Evolutionary conservation across 1,140 invertebrate genomes (phyloP), one percentile per base, ranked within the genome.

Genomic region (Megalonaias nervosa): DNA sequence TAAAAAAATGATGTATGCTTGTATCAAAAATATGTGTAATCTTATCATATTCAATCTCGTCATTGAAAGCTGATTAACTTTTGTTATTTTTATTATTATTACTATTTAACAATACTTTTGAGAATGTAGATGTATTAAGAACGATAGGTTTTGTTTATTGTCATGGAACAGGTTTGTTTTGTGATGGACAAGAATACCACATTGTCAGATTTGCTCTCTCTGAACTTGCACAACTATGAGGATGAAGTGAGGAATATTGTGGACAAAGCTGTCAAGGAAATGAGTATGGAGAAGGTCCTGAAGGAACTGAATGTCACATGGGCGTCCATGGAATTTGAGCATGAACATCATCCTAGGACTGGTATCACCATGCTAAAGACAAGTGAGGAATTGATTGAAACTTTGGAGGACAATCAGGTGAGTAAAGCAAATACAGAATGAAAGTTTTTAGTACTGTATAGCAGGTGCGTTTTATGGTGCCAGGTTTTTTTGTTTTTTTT

Each of bases 241-340:
- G 97, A 98, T 85, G 97, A 98, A 90, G 97, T 98, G 0, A 96
- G 97, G 87, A 97, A 97, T 88, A 98, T 98, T 86, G 97, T 98
- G 1, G 97, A 98, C 89, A 98, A 98, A 92, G 96, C 97, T 0
- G 96, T 98, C 1, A 98, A 98, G 90, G 97, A 99, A 92, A 97
- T 97, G 95, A 96, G 95, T 6, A 99, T 98, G 96, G 97, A 99
- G 89, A 98, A 98, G 88, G 95, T 95, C 62, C 92, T 99, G n/a
- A 93, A 95, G 79, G 97, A 99, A 86, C 90, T 99, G 64, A 94
- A 98, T 81, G 92, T 93, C 5, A 98, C 96, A 0, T 99, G 97
- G 97, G 94, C 95, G n/a, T 92, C 93, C 17, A 96, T 98, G 95
- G 96, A 97, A 88, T 98, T 98, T 88, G 96, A 98, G 78, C 94